These are phyloP conservation scores for Cherax destructor DNA, from an alignment of 1,140 invertebrate species.

Conservation along the genomic window DNA sequence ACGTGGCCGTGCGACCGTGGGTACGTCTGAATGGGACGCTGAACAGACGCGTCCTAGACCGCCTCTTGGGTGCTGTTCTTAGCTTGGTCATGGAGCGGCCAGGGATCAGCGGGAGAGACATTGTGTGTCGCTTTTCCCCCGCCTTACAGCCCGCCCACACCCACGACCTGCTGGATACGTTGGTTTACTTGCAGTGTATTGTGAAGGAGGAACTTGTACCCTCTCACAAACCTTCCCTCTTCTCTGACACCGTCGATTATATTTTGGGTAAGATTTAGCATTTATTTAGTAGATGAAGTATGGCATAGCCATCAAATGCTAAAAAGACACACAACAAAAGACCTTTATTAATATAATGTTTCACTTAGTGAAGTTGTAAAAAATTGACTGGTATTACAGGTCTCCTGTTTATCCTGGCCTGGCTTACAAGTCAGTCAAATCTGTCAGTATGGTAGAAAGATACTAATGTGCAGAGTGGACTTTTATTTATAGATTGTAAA, in stretches of 20 bases:
- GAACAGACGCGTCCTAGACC: slow-evolving; percentile 82
- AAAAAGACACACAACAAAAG: no score
- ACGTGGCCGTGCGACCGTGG: slow-evolving; percentile 81
- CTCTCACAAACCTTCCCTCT: slow-evolving; percentile 52
- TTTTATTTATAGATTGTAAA: no score
- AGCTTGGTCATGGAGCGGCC: slow-evolving; percentile 81
- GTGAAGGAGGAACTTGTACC: slow-evolving; percentile 20
- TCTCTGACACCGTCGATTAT: slow-evolving; percentile 57
- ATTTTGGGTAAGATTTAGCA: slow-evolving; percentile 29
- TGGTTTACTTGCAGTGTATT: slow-evolving; percentile 77
- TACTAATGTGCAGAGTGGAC: no score
- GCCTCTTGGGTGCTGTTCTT: slow-evolving; percentile 82
- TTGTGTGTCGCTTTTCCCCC: slow-evolving; percentile 72
- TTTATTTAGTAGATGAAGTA: neutral
- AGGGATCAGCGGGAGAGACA: slow-evolving; percentile 75
- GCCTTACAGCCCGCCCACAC: slow-evolving; percentile 75
- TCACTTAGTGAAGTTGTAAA: no score
- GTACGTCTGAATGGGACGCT: slow-evolving; percentile 84
- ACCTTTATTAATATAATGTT: no score
- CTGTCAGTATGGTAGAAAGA: no score
- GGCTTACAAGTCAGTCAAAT: no score
- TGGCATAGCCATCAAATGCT: no score
- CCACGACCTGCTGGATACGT: slow-evolving; percentile 75
- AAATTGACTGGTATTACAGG: no score
- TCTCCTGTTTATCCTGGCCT: no score